Conservation (phyloP, 2,113 vertebrate genomes). For the Condylura cristata region DNA sequence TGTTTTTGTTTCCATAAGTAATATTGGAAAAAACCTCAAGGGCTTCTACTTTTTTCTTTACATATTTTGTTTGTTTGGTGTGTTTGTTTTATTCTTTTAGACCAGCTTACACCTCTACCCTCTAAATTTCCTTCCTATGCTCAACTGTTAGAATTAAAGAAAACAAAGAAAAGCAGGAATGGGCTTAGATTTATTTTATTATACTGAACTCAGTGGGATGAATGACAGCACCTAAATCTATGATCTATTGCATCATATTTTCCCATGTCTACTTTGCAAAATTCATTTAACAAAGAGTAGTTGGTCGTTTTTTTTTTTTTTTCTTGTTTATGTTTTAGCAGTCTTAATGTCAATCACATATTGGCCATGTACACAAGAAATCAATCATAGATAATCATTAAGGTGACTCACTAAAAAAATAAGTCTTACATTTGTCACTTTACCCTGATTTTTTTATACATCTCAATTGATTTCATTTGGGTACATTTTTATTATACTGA, state of each 20-base stretch:
- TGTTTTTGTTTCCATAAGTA: neutral
- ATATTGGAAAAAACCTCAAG: neutral
- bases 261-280: neutral
- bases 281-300: neutral
- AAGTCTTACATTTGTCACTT: neutral
- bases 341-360: neutral
- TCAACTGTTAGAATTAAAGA: neutral
- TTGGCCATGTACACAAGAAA: neutral
- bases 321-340: neutral
- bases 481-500: neutral
- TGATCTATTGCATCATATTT: neutral
- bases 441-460: neutral
- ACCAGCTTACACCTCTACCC: neutral
- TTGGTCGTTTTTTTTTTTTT: neutral
- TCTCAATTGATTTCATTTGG: neutral
- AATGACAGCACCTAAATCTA: neutral
- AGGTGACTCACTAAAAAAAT: neutral
- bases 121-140: neutral
- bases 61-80: neutral
- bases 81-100: neutral
- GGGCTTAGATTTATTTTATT: neutral
- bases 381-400: neutral
- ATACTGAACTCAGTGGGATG: neutral
- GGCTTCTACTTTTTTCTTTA: neutral
- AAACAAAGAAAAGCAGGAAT: neutral